Percentiles rank a stretch among this genome's conserved stretches.
Evolutionary conservation across 2,888 invertebrate species (phyloP).

Genomic region (Hypselothyrea guttata): DNA sequence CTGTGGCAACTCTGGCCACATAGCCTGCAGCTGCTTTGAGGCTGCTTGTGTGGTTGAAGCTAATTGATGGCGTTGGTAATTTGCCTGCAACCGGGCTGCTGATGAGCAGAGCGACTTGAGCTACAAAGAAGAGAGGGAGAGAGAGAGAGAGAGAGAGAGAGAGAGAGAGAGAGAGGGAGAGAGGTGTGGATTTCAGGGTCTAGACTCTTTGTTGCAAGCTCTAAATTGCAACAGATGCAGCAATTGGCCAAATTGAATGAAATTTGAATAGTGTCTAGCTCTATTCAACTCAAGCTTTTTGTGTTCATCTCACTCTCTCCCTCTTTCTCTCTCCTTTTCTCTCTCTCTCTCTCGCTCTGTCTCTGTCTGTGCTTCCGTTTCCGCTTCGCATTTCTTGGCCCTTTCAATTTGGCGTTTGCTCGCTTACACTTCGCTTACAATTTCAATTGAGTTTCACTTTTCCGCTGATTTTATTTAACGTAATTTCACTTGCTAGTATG

Average conservation of each 20-base stretch:
- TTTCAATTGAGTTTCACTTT: conserved; percentile 47
- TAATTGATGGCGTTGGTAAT: conserved; percentile 70
- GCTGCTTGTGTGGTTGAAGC: conserved; percentile 13
- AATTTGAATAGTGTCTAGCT: neutral
- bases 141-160: neutral
- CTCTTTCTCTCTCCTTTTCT: neutral
- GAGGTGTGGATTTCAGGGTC: conserved; percentile 1
- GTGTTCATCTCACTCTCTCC: neutral
- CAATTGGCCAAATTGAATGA: conserved; percentile 9
- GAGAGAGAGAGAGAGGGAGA: neutral
- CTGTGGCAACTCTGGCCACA: neutral
- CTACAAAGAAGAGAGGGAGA: neutral
- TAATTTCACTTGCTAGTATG: conserved; percentile 39
- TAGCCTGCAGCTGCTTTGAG: neutral
- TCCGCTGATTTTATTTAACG: conserved; percentile 45
- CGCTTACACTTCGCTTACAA: conserved; percentile 22
- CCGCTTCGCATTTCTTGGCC: neutral
- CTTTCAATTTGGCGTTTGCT: conserved; percentile 22
- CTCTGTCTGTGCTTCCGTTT: neutral
- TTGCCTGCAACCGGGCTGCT: conserved; percentile 38
- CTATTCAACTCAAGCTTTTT: neutral
- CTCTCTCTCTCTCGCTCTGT: neutral
- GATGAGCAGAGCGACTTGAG: conserved; percentile 28
- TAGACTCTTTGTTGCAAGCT: neutral
- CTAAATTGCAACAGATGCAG: neutral